Evolutionary conservation across 2,888 invertebrate genomes (phyloP), one percentile per base, ranked within the genome.

Genomic region (Hyles lineata): DNA sequence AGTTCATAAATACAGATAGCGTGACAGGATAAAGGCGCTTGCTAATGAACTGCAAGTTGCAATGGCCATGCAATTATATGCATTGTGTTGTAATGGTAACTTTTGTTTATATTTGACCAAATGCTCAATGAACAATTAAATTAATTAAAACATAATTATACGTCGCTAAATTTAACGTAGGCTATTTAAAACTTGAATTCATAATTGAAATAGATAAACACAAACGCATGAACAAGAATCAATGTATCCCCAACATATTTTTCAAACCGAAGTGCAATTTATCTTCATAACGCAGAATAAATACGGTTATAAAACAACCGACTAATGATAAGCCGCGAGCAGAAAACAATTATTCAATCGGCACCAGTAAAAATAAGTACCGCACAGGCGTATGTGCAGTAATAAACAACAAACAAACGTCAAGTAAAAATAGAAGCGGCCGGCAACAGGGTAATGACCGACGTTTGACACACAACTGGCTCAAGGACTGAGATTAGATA

Each of bases 401-500:
- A 90, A 89, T 91, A 92, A 92, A 91, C 89, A 92, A 90, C 90
- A 90, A 90, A 92, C 90, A 92, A 90, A 87, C 88, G 85, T 77
- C 81, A 84, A 75, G 86, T 91, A 92, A 92, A 93, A 93, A 94
- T 94, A 94, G 94, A 87, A 80, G 82, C 86, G 85, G 84, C 82
- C 87, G 80, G 79, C 88, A 85, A 82, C 86, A 86, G 93, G 90
- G 86, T 90, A 94, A 92, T 90, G 93, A 94, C 94, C 94, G 93
- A 82, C 85, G 87, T 87, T 90, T 93, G 94, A 93, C 94, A 94
- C 89, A 92, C 90, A 92, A 92, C 89, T 88, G 86, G 93, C 93
- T 90, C 94, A 94, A 94, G 94, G 94, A 89, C 92, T 86, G 85
- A 91, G 94, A 94, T 94, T 93, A 93, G 93, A 94, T 94, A 93